Base-by-base conservation (phyloP, 2,113 vertebrate species). In the Aramus guarauna region DNA sequence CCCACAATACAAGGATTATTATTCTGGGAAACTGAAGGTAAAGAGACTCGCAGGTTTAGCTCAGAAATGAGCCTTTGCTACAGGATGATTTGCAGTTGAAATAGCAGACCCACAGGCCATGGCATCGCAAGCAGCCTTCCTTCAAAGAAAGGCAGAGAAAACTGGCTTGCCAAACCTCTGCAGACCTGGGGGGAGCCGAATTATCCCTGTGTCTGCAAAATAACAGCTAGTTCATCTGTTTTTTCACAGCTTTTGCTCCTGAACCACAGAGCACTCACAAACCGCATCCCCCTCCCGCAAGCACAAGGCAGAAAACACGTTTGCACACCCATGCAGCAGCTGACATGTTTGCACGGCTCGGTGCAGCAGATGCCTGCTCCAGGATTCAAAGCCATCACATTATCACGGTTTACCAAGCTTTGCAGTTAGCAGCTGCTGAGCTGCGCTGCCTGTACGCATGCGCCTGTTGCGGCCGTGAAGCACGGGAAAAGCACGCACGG, bases 401-500 rank as follows among this genome's bases (percentile, higher is more conserved):
- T 36, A n/a, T 4, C 36, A 22, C 1, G 3, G 36, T 12, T 18
- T 18, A 5, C 14, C 1, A 17, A 66, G 66, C 86, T 36, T n/a
- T 2, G 36, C 37, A 52, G 53, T 10, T 18, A 18, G 58, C n/a
- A 12, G 60, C 32, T 10, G 80, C 75, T 5, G 0, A 55, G 73
- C 41, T 9, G 59, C n/a, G 5, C n/a, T 32, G 77, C 32, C 66
- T 26, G 11, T 41, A 24, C 2, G 1, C n/a, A 3, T 1, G 26
- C 48, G 26, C 48, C 55, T 5, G 34, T 18, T 64, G 60, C 43
- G 11, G 68, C 20, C 23, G 0, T 5, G 69, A 39, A 43, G 39
- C 9, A 3, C 1, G 14, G 3, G 34, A 20, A 32, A 88, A 52
- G 83, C 83, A 50, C 5, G 21, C 27, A 12, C 0, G 1, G 12